Evolutionary conservation across 1,140 invertebrate genomes (phyloP).

Genomic region (Cepaea nemoralis): DNA sequence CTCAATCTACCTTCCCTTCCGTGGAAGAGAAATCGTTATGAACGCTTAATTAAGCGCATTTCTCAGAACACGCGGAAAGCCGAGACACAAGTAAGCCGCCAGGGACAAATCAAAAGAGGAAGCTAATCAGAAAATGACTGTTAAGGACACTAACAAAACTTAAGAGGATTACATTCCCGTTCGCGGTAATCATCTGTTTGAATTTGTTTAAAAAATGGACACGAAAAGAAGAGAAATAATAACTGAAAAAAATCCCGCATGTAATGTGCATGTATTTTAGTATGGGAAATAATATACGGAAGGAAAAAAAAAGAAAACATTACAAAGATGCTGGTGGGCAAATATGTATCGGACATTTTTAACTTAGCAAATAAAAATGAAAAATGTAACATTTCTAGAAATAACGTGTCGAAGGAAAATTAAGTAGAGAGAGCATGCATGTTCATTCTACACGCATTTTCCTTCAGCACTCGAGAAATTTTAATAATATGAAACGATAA

Average conservation of each 20-base stretch:
- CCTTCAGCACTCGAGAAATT: not conserved
- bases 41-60: slow-evolving; percentile 5
- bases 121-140: slow-evolving; percentile 7
- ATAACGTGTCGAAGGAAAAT: not conserved
- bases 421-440: not conserved
- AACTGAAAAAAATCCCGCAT: no score
- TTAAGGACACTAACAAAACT: not conserved
- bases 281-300: no score
- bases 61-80: not conserved
- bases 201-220: not conserved
- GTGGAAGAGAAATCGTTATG: not conserved
- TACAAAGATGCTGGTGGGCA: no score
- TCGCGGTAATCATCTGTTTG: not conserved
- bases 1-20: not conserved
- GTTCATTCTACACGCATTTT: not conserved
- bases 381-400: no score
- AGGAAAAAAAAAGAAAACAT: no score
- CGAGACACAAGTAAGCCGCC: not conserved
- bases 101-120: not conserved
- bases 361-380: no score
- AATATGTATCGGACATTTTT: no score
- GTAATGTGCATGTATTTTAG: no score
- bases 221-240: no score
- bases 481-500: not conserved
- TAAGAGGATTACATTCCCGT: slow-evolving; percentile 18